Evolutionary conservation across 2,113 vertebrate species (phyloP), one percentile per base, ranked within the genome.

Genomic region (Passer montanus): DNA sequence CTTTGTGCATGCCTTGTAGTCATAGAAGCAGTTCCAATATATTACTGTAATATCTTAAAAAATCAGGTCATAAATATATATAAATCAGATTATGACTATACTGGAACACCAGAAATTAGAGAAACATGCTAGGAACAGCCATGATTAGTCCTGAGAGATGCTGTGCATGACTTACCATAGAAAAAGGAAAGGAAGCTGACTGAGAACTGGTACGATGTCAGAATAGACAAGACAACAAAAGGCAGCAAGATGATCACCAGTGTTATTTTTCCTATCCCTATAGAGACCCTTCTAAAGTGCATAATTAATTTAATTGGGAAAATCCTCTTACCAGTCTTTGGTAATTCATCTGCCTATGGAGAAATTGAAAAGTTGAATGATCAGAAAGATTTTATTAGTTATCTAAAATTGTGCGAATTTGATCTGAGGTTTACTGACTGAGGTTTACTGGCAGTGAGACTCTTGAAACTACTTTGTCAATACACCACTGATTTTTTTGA

Each of bases 251-350:
- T 93, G 55, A 94, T 53, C 56, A 47, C 21, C 13, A 14, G 21
- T 70, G 27, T 46, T 19, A 37, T 77, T 84, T 58, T 66, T 26
- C 52, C 30, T 81, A 5, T 17, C 27, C 33, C 47, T 67, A 70
- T 52, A 77, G 64, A 90, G 19, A 70, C 63, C 64, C 30, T 86
- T 84, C 35, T 63, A 8, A 86, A 92, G 27, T 35, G 30, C 52
- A 37, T 78, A 67, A 94, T 87, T 55, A 86, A 74, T 50, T 81
- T 89, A 10, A 37, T 93, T 87, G 87, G 73, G 68, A 87, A 84
- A 90, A 89, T 86, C 50, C 90, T 76, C 66, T 84, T 80, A 74
- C 23, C 33, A 26, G 43, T 52, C 35, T 84, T 88, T 35, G 35
- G 35, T 92, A 80, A 84, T 28, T 46, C 43, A 64, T 52, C 37